Conservation (phyloP, 2,113 vertebrate species). For the Aptenodytes forsteri region DNA sequence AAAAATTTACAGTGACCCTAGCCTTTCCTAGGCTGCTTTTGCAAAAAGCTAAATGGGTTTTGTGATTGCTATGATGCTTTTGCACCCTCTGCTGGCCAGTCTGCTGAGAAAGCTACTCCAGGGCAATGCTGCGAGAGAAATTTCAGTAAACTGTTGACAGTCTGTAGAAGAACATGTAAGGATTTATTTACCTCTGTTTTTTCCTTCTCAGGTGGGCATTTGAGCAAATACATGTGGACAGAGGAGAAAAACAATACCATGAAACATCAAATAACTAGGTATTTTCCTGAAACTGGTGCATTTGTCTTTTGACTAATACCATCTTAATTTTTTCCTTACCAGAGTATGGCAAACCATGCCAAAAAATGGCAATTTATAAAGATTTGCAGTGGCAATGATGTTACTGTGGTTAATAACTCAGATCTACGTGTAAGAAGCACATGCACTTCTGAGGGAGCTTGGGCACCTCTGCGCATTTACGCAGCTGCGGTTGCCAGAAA, state of each 20-base stretch:
- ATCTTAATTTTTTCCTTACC: not conserved
- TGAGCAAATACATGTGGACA: not conserved
- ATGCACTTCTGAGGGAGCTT: not conserved
- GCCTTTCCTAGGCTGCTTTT: not conserved
- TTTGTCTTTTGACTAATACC: not conserved
- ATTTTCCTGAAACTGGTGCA: not conserved
- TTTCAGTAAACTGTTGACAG: not conserved
- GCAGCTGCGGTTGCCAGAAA: not conserved
- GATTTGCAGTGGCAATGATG: not conserved
- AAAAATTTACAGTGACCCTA: not conserved
- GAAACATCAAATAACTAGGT: not conserved
- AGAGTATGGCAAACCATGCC: not conserved
- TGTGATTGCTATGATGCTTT: not conserved
- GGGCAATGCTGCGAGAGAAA: not conserved
- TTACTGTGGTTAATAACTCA: not conserved
- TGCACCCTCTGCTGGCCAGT: constrained; percentile 33
- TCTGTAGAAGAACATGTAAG: not conserved
- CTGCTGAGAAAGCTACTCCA: not conserved
- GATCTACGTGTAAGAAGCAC: not conserved
- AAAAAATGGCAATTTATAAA: not conserved
- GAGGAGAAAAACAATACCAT: not conserved
- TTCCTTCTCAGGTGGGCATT: not conserved
- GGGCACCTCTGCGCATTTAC: not conserved
- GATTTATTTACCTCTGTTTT: not conserved
- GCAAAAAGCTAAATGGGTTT: not conserved